Base-by-base conservation (phyloP, 2,888 invertebrate genomes). In the Trimorus sp. region DNA sequence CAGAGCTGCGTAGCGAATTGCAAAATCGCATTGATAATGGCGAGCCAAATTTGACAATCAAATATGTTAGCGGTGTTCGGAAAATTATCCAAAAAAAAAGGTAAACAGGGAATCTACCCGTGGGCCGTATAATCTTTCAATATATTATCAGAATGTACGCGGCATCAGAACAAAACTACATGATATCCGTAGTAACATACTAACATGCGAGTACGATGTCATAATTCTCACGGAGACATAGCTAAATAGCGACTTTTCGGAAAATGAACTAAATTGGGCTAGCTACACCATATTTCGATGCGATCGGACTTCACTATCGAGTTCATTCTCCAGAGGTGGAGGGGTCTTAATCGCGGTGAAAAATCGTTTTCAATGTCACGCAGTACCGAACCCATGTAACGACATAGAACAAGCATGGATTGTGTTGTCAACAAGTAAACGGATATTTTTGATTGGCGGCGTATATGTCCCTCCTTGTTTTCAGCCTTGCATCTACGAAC, bases 401-500 rank as follows among this genome's bases (percentile, higher is more conserved):
- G 7, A 7, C 2, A 37, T 56, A 11, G 56, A 56, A 12, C 56
- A 56, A 37, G 16, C n/a, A 4, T 56, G 9, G 7, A n/a, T 56
- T 36, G 12, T 8, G 4, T 7, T 53, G 16, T 16, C 14, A 15
- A 16, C 14, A 3, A 2, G 11, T 6, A 11, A 16, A 5, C 6
- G 7, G 7, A 6, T 2, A 7, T 15, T 53, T 16, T 53, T 53
- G 11, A 56, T 56, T 37, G 5, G 56, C 37, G 37, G 8, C 37
- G n/a, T 56, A 37, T 56, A 56, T 12, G 40, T 59, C 14, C 59
- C 59, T 14, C 40, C 59, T 14, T 36, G 14, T 15, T 60, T 45
- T 26, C 3, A 1, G 3, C 12, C 15, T 6, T n/a, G 16, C 1
- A 16, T 60, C 7, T 60, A 45, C 26, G 45, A 60, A 26, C 12